Conservation (phyloP, 2,888 invertebrate genomes). For the Nebria salina region DNA sequence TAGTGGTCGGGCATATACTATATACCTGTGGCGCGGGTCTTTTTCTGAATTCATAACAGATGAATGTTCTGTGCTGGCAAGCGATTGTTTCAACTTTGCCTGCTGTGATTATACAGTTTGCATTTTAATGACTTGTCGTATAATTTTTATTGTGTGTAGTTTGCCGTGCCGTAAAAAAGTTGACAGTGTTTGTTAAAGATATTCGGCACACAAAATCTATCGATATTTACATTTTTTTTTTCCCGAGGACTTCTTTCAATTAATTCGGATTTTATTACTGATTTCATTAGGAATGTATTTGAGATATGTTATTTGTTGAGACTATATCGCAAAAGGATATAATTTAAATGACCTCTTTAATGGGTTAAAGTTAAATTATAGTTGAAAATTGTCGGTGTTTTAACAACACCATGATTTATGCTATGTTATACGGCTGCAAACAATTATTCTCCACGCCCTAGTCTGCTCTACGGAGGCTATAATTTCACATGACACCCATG, state of each 20-base stretch:
- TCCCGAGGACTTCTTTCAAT: background rate
- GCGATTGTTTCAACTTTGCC: constrained; percentile 31
- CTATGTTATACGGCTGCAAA: constrained; percentile 34
- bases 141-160: constrained; percentile 33
- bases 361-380: background rate
- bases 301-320: background rate
- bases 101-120: constrained; percentile 44
- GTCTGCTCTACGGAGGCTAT: constrained; percentile 31
- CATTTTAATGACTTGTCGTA: constrained; percentile 44
- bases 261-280: background rate
- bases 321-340: background rate
- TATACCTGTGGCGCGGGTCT: background rate
- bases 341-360: constrained; percentile 1
- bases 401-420: constrained; percentile 43
- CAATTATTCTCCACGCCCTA: constrained; percentile 43
- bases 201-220: background rate
- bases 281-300: too few relatives aligned
- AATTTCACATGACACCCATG: constrained; percentile 38
- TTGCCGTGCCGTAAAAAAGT: background rate
- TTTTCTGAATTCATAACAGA: constrained; percentile 36
- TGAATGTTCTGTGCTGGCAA: constrained; percentile 27
- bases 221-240: background rate
- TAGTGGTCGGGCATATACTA: constrained; percentile 19
- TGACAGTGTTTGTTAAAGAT: background rate
- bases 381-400: constrained; percentile 8